Percentiles rank a stretch among this genome's conserved stretches.
phyloP scores from a whole-genome alignment of 2,888 invertebrate genomes.

The Venusia cambrica region DNA sequence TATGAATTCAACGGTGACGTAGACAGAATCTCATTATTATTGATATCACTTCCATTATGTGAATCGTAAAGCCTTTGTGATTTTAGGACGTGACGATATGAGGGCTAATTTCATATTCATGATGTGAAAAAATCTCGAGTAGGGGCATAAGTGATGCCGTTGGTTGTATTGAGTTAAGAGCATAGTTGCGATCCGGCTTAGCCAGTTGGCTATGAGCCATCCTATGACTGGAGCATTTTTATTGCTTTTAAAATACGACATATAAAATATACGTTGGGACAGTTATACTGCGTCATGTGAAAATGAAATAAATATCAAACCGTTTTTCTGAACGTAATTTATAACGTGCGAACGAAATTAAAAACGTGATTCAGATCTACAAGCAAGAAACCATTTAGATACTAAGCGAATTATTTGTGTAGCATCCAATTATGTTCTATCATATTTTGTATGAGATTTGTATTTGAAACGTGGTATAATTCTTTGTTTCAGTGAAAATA shows the following conservation, averaged over 20 bases:
- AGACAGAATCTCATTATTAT: too few species aligned
- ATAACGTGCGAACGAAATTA: conserved; percentile 6
- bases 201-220: conserved; percentile 32
- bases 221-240: conserved; percentile 23
- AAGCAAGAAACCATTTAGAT: not conserved
- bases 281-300: conserved; percentile 10
- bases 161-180: conserved; percentile 27
- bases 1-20: too few species aligned
- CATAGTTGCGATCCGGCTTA: conserved; percentile 23
- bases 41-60: conserved; percentile 1
- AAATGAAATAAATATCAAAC: conserved; percentile 16
- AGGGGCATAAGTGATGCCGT: conserved; percentile 12
- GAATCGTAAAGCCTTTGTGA: conserved; percentile 4
- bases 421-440: too few species aligned
- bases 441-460: too few species aligned
- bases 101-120: conserved; percentile 12
- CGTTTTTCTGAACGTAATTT: conserved; percentile 5
- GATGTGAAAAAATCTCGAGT: conserved; percentile 8
- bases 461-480: too few species aligned
- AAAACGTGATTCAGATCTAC: conserved; percentile 3
- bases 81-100: conserved; percentile 9
- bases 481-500: too few species aligned
- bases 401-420: too few species aligned
- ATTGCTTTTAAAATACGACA: conserved; percentile 27
- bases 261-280: conserved; percentile 21